These are phyloP conservation scores for Cyclina sinensis DNA, from an alignment of 1,140 invertebrate genomes.

Conservation along the genomic window DNA sequence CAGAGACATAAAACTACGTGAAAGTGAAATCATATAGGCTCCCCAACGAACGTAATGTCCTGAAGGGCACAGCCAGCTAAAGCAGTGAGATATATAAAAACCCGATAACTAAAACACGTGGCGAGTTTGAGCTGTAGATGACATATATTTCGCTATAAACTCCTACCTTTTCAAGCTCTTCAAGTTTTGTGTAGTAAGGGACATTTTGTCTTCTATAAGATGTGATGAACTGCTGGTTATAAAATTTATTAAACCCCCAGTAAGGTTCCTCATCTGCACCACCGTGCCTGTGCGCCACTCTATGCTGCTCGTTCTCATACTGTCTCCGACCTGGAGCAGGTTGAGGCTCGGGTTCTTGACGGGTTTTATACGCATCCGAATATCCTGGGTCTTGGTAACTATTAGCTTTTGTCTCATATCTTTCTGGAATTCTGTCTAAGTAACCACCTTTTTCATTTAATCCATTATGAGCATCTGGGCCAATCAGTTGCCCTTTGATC, in stretches of 20 bases:
- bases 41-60: too few species aligned
- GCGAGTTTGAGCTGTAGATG: too few species aligned
- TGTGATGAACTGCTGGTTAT: conserved; percentile 46
- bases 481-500: conserved; percentile 14
- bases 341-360: background rate
- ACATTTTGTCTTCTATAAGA: conserved; percentile 56
- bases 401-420: background rate
- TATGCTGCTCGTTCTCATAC: conserved; percentile 47
- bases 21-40: too few species aligned
- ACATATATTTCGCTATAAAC: too few species aligned
- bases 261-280: conserved; percentile 12
- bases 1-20: too few species aligned
- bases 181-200: conserved; percentile 16
- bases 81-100: too few species aligned
- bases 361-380: background rate
- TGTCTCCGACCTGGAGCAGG: background rate
- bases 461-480: background rate
- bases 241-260: conserved; percentile 64
- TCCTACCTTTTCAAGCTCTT: conserved; percentile 49
- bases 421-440: background rate
- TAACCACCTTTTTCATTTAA: background rate
- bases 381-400: conserved; percentile 10
- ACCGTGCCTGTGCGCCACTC: background rate
- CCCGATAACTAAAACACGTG: too few species aligned
- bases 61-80: too few species aligned